phyloP scores from a whole-genome alignment of 92 coral and sea anemone genomes.

The Meandrina meandrites region DNA sequence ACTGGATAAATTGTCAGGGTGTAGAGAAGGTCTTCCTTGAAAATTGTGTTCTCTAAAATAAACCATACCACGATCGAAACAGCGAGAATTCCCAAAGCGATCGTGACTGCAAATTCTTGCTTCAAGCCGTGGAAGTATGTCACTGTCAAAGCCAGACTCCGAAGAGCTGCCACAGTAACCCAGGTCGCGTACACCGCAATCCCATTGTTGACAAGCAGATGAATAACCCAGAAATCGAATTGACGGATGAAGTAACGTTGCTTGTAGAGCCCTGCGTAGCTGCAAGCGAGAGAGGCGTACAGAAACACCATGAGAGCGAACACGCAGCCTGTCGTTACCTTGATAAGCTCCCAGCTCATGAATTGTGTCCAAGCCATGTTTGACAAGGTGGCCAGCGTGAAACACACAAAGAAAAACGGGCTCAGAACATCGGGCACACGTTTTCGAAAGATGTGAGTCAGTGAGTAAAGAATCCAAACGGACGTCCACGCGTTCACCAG shows the following conservation, averaged over 20 bases:
- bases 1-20: conserved; percentile 68
- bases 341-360: conserved; percentile 47
- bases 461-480: conserved; percentile 60
- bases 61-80: conserved; percentile 60
- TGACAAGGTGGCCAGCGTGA: conserved; percentile 53
- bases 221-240: conserved; percentile 64
- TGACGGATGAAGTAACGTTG: conserved; percentile 24
- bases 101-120: conserved; percentile 47
- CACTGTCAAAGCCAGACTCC: conserved; percentile 53
- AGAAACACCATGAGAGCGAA: conserved; percentile 32
- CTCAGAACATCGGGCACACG: conserved; percentile 56
- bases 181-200: conserved; percentile 63
- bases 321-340: conserved; percentile 21
- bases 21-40: conserved; percentile 47
- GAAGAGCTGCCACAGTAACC: conserved; percentile 63
- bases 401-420: conserved; percentile 56
- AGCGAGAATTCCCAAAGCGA: conserved; percentile 57
- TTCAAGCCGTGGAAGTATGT: conserved; percentile 52
- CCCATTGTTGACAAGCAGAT: conserved; percentile 63
- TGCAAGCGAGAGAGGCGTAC: conserved; percentile 52
- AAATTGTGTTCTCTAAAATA: conserved; percentile 63
- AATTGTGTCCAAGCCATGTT: conserved; percentile 62
- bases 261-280: conserved; percentile 51
- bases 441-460: conserved; percentile 54
- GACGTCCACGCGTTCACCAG: conserved; percentile 71